These are phyloP conservation scores for Murina feae DNA, from an alignment of 2,113 vertebrate species.

Conservation along the genomic window DNA sequence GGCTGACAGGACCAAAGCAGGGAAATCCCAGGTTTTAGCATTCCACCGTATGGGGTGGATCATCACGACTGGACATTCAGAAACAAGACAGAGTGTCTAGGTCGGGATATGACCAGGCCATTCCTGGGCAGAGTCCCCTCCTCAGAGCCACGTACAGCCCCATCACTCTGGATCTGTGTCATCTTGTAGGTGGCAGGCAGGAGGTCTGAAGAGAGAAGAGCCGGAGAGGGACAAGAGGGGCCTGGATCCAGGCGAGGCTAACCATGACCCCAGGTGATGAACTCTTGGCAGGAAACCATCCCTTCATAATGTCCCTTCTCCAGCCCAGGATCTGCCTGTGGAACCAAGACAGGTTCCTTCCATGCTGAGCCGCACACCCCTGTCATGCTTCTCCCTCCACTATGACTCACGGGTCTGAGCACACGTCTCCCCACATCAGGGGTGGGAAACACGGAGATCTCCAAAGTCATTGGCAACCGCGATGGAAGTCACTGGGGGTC, in stretches of 20 bases:
- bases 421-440: conserved; percentile 63
- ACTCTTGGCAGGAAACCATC: background rate
- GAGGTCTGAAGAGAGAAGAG: background rate
- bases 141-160: background rate
- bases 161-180: background rate
- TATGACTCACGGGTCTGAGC: conserved; percentile 69
- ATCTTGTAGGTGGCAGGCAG: background rate
- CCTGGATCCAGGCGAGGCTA: background rate
- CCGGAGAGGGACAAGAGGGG: background rate
- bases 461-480: conserved; percentile 70
- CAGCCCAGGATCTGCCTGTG: background rate
- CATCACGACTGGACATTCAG: background rate
- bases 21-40: background rate
- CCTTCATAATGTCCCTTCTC: background rate
- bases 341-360: background rate
- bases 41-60: background rate
- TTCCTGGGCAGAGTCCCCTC: no score
- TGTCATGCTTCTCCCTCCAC: background rate
- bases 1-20: background rate
- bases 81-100: background rate
- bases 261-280: background rate
- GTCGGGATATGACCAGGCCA: background rate
- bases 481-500: conserved; percentile 62
- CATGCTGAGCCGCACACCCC: background rate
- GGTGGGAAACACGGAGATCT: conserved; percentile 62